Conservation (phyloP, 1,140 invertebrate species). For the Sinonovacula constricta region DNA sequence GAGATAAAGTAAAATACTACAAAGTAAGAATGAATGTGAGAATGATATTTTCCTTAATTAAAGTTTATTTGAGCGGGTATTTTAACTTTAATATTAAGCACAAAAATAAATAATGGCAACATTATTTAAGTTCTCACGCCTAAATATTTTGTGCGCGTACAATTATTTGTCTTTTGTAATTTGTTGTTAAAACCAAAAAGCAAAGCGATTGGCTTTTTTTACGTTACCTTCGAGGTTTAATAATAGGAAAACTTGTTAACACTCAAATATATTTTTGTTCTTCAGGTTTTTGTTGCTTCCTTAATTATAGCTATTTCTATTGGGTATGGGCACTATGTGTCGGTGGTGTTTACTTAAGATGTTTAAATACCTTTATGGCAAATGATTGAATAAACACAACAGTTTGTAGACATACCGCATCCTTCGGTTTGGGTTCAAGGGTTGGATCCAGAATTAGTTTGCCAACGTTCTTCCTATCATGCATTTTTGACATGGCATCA, state of each 20-base stretch:
- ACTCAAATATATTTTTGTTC: not conserved
- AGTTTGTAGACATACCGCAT: constrained; percentile 10
- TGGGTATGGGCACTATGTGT: not conserved
- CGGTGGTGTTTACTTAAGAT: not conserved
- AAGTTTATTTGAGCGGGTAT: too few species aligned
- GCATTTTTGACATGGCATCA: constrained; percentile 95
- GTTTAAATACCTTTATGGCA: not conserved
- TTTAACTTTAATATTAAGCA: too few species aligned
- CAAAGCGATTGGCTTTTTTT: not conserved
- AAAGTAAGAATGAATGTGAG: too few species aligned
- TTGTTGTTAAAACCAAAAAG: not conserved
- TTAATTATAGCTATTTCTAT: not conserved
- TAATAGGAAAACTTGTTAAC: not conserved
- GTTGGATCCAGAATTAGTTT: constrained; percentile 90
- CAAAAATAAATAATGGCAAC: too few species aligned
- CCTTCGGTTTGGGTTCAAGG: constrained; percentile 71
- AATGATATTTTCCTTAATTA: too few species aligned
- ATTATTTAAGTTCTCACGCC: too few species aligned
- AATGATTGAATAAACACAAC: not conserved
- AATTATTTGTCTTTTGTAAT: not conserved
- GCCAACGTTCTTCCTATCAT: constrained; percentile 93
- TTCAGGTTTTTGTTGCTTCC: not conserved
- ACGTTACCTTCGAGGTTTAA: not conserved
- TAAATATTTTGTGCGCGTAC: not conserved
- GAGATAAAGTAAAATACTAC: too few species aligned